Conservation (phyloP, 2,113 vertebrate genomes). For the Ariopsis seemanni region DNA sequence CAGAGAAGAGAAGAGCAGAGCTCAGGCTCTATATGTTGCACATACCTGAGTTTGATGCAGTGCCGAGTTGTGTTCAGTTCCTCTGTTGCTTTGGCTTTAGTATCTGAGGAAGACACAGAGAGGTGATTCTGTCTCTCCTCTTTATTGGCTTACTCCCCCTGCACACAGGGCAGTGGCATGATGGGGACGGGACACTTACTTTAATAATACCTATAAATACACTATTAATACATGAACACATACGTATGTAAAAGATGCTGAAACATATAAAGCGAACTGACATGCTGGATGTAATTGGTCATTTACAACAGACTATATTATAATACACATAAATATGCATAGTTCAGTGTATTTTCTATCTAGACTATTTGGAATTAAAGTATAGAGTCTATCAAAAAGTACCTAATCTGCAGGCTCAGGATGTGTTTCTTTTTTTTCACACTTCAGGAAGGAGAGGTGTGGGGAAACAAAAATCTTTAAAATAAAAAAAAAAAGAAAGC, state of each 20-base stretch:
- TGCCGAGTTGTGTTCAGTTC: background rate
- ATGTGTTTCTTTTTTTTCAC: too few species aligned
- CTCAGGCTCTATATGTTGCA: background rate
- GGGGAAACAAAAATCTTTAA: background rate
- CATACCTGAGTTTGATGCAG: slow-evolving; percentile 36
- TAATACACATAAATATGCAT: background rate
- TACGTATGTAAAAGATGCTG: background rate
- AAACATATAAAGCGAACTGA: background rate
- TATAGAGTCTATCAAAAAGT: too few species aligned
- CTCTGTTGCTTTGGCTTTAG: background rate
- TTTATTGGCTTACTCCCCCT: slow-evolving; percentile 45
- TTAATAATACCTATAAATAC: slow-evolving; percentile 47
- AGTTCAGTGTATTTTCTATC: background rate
- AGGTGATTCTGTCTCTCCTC: slow-evolving; percentile 5
- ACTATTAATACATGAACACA: background rate
- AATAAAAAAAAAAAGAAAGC: background rate
- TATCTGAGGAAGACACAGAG: slow-evolving; percentile 23
- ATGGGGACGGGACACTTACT: slow-evolving; percentile 37
- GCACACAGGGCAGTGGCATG: slow-evolving; percentile 36
- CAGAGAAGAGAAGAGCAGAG: background rate
- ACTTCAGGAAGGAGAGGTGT: background rate
- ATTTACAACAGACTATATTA: background rate
- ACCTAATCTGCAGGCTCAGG: too few species aligned
- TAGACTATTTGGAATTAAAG: background rate
- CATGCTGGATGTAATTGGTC: background rate